These are phyloP conservation scores for mouse (Mus musculus) DNA, from an alignment of 2,113 vertebrate species.

Conservation along the genomic window DNA sequence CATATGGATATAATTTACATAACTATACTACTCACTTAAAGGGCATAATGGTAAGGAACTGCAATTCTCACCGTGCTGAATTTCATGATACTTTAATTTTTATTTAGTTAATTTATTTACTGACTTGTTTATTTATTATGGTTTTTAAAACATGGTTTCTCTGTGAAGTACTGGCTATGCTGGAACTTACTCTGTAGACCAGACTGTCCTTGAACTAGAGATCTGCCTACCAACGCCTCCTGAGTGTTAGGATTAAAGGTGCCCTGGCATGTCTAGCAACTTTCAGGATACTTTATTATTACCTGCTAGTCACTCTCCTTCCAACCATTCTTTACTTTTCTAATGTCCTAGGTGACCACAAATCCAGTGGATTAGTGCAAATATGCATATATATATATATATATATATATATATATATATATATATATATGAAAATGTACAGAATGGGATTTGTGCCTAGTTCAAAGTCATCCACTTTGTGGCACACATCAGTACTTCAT, in stretches of 20 bases:
- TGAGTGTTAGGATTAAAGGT: not conserved
- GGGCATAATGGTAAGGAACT: not conserved
- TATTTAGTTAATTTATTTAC: not conserved
- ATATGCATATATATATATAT: no score
- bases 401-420: no score
- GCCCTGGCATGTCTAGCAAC: not conserved
- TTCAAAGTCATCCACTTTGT: not conserved
- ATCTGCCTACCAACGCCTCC: not conserved
- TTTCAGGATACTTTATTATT: slow-evolving; percentile 17
- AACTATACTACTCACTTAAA: slow-evolving; percentile 15
- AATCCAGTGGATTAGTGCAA: not conserved
- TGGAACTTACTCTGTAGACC: not conserved
- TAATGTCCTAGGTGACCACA: not conserved
- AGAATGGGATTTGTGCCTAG: not conserved
- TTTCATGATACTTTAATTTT: not conserved
- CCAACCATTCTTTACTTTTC: not conserved
- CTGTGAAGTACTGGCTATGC: not conserved
- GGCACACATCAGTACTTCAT: not conserved
- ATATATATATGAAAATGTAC: no score
- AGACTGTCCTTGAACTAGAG: not conserved
- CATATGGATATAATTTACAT: slow-evolving; percentile 35
- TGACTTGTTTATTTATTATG: not conserved
- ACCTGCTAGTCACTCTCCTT: not conserved
- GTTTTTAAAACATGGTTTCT: not conserved
- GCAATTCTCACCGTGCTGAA: not conserved